Evolutionary conservation across 2,888 invertebrate genomes (phyloP).

Genomic region (Sarcophaga subvicina): DNA sequence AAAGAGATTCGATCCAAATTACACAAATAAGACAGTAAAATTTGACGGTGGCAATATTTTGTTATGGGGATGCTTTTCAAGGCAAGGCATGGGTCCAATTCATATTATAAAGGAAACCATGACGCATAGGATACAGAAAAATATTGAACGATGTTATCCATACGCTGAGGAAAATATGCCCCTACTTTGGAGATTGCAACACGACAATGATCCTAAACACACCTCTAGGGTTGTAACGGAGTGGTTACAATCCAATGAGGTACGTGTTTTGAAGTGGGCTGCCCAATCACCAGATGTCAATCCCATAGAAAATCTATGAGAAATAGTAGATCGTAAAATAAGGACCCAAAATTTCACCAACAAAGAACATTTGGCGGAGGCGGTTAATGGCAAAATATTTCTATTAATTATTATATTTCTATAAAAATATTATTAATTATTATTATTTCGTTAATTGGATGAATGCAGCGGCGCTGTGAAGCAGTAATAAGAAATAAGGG

Average conservation of each 20-base stretch:
- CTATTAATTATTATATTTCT: too few species aligned
- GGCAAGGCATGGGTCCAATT: too few species aligned
- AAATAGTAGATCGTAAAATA: constrained; percentile 30
- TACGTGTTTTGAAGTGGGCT: neutral
- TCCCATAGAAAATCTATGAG: constrained; percentile 38
- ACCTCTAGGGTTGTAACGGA: constrained; percentile 2
- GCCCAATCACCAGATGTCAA: neutral
- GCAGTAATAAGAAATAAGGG: neutral
- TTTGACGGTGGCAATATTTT: neutral
- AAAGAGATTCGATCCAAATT: neutral
- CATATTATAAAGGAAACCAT: neutral
- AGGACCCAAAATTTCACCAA: neutral
- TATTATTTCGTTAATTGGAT: too few species aligned
- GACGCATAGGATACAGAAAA: neutral
- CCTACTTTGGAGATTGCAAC: too few species aligned
- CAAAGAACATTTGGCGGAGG: neutral
- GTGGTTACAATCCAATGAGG: constrained; percentile 25
- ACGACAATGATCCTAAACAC: constrained; percentile 1
- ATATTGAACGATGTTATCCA: constrained; percentile 14
- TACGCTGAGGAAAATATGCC: neutral
- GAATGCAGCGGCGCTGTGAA: constrained; percentile 18
- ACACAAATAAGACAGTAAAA: neutral
- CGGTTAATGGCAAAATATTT: too few species aligned
- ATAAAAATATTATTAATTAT: too few species aligned
- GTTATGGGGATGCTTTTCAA: constrained; percentile 38